Base-by-base conservation (phyloP, 1,140 invertebrate species). In the Drosophila watanabei region DNA sequence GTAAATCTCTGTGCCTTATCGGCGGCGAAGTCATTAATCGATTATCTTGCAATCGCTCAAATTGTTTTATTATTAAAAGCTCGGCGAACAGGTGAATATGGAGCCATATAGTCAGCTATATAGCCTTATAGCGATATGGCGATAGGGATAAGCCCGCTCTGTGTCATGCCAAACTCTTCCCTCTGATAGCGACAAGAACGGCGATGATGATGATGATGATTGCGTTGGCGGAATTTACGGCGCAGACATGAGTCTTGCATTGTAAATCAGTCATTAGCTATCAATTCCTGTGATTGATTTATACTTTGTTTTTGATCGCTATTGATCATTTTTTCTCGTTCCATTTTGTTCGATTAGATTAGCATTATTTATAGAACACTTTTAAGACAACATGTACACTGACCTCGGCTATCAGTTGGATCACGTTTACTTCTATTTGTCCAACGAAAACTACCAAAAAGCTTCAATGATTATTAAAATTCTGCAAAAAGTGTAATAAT, bases 251-350 rank as follows among this genome's bases (percentile, higher is more conserved):
- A 57, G n/a, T 54, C 69, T 32, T 43, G 11, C 35, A 33, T 54
- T 59, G 51, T 88, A 88, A 87, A 88, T 89, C 72, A 79, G 62
- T 88, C 85, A 78, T n/a, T 30, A 79, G 72, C 85, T 88, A 89
- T 89, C 83, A 80, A 83, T 52, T 72, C 33, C 11, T 46, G 63
- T 87, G 84, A 87, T 87, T 87, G 84, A 87, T 87, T 87, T 87
- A 87, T 37, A 59, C 46, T 32, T 73, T 71, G 59, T 39, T 62
- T 87, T 83, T 73, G 75, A 87, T 80, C 71, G 79, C 68, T 43
- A 57, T 71, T 86, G 82, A 86, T 86, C 79, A 79, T 63, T 75
- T 60, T 82, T 49, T 45, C 57, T n/a, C 9, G 32, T 61, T 41
- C 18, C 35, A 54, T 61, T 85, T 45, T 54, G 51, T 24, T 64